Evolutionary conservation across 2,113 vertebrate species (phyloP).

Genomic region (Zootoca vivipara): DNA sequence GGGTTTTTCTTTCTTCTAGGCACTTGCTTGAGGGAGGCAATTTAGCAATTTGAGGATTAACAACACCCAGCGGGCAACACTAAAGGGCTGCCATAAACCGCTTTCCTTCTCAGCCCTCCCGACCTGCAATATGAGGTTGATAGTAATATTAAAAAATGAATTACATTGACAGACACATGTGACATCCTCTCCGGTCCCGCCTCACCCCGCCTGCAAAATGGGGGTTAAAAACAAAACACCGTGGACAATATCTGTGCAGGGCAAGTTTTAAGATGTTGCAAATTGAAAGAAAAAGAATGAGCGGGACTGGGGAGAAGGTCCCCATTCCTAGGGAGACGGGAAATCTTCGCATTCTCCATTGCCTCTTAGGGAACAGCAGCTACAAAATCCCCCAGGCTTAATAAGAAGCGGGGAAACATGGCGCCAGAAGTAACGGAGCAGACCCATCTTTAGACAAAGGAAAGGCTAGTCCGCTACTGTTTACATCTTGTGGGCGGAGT

Average conservation of each 20-base stretch:
- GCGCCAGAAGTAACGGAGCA: not conserved
- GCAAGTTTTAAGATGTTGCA: no score
- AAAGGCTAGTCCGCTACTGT: not conserved
- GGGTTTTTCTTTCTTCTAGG: not conserved
- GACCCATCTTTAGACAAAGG: not conserved
- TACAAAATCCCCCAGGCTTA: not conserved
- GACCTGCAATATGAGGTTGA: no score
- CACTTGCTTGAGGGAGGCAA: not conserved
- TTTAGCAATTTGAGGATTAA: not conserved
- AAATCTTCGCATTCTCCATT: not conserved
- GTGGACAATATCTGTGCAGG: no score
- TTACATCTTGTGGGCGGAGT: not conserved
- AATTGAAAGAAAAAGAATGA: no score
- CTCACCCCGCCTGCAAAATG: not conserved
- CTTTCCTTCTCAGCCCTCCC: not conserved
- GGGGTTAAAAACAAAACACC: not conserved
- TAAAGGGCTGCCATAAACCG: not conserved
- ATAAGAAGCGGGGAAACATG: not conserved
- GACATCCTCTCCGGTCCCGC: not conserved
- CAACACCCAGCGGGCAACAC: not conserved
- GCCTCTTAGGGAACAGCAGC: not conserved
- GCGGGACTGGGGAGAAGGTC: no score
- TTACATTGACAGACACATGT: no score
- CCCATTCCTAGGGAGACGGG: not conserved
- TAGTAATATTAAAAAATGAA: no score